Percentiles rank a stretch among this genome's conserved stretches.
Conservation (phyloP, 2,113 vertebrate species). For the Thamnophis sirtalis region DNA sequence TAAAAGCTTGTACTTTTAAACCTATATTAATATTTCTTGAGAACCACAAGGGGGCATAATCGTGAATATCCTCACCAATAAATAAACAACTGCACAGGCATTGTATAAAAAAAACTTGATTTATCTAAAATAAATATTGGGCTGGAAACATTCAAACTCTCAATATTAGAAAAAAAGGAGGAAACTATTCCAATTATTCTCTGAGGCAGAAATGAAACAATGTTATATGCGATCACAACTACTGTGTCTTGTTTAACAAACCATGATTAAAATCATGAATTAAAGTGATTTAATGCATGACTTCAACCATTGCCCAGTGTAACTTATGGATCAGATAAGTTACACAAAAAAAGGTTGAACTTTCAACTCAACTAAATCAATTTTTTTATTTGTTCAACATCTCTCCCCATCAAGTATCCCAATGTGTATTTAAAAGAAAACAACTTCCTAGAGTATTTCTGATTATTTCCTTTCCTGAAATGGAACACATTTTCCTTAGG, state of each 20-base stretch:
- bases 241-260: neutral
- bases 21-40: constrained; percentile 31
- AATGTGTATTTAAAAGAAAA: neutral
- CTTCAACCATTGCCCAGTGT: neutral
- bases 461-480: neutral
- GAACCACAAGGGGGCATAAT: constrained; percentile 61
- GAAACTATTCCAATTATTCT: neutral
- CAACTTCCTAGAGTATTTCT: neutral
- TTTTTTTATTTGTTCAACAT: neutral
- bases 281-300: neutral
- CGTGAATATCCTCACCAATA: neutral
- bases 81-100: neutral
- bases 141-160: neutral
- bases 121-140: constrained; percentile 4
- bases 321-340: neutral
- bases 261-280: neutral
- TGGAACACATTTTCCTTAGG: neutral
- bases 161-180: neutral
- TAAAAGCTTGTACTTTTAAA: neutral
- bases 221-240: neutral
- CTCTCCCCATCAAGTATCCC: neutral
- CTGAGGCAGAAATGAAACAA: neutral
- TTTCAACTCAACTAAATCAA: neutral
- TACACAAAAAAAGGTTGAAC: neutral
- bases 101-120: neutral